Base-by-base conservation (phyloP, 1,140 invertebrate genomes). In the Spodoptera litura region DNA sequence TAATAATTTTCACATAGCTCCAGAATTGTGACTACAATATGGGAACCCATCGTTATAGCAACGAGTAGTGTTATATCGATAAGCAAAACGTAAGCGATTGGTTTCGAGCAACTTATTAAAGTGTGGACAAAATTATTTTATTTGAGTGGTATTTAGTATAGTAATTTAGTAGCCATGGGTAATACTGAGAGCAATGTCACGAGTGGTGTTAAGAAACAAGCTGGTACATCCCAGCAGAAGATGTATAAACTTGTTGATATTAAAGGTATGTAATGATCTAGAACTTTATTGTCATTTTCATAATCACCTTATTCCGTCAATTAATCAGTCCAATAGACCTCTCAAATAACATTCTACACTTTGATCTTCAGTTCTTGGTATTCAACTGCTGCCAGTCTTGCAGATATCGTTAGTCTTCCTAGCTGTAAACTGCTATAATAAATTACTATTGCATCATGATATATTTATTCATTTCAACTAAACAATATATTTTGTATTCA, bases 141-240 rank as follows among this genome's bases (percentile, higher is more conserved):
- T 13, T 20, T 3, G 49, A 35, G 13, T 5, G 2, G 27, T 49
- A 27, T 62, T 6, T 75, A 35, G 25, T n/a, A 15, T 11, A 20
- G 20, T 20, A 9, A 35, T 4, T 52, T 20, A 52, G 20, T 38
- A 66, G 56, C 79, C 91, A 92, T 99, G 98, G 98, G 98, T 87
- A 98, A 99, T 96, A 98, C 98, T 3, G 97, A 98, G 86, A 98
- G 98, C 86, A 98, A 98, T 94, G 98, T 99, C 9, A 97, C 97
- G 0, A 98, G 97, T 91, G 97, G 97, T 66, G 98, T 98, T 0
- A 98, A 98, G 92, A 98, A 98, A 82, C 98, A 99, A 89, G 98
- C 98, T 0, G 98, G 97, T 49, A 97, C 97, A 12, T 97, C 97
- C 1, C 96, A 96, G 11, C 96, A 97, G 87, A 95, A 96, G 68